Conservation (phyloP, 1,140 invertebrate genomes). For the Augochlora pura region DNA sequence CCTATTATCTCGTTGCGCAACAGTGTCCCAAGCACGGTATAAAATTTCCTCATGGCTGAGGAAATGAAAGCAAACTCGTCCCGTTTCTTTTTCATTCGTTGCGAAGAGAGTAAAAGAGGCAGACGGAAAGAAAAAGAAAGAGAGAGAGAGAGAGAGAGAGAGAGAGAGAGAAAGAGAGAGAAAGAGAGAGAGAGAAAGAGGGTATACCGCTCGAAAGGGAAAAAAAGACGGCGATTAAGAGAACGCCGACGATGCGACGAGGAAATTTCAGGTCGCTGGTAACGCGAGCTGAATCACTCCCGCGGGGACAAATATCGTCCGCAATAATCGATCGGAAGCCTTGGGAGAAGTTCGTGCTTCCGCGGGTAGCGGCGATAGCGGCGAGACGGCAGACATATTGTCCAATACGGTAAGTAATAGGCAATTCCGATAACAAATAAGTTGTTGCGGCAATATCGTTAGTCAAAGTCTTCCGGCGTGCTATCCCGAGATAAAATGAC, state of each 20-base stretch:
- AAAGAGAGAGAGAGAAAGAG: too few species aligned
- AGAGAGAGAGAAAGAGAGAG: too few species aligned
- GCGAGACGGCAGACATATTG: slow-evolving; percentile 50
- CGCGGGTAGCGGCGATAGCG: slow-evolving; percentile 8
- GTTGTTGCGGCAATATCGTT: slow-evolving; percentile 55
- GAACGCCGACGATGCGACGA: not conserved
- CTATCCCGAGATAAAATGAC: slow-evolving; percentile 41
- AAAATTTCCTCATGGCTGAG: not conserved
- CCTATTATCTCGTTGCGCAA: slow-evolving; percentile 4
- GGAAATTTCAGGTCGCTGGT: not conserved
- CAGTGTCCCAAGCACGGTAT: not conserved
- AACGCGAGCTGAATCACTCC: slow-evolving; percentile 11
- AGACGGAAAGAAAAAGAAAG: too few species aligned
- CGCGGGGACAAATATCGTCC: slow-evolving; percentile 11
- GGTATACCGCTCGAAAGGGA: too few species aligned
- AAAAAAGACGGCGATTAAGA: not conserved
- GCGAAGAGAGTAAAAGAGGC: not conserved
- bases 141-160: too few species aligned
- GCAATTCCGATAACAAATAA: slow-evolving; percentile 62
- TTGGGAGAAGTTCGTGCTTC: slow-evolving; percentile 9
- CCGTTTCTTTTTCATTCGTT: not conserved
- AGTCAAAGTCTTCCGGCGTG: slow-evolving; percentile 48
- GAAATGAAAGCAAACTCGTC: not conserved
- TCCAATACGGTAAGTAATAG: slow-evolving; percentile 52
- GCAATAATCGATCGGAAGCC: slow-evolving; percentile 42